Conservation (phyloP, 1,140 invertebrate genomes). For the Danaus plexippus region DNA sequence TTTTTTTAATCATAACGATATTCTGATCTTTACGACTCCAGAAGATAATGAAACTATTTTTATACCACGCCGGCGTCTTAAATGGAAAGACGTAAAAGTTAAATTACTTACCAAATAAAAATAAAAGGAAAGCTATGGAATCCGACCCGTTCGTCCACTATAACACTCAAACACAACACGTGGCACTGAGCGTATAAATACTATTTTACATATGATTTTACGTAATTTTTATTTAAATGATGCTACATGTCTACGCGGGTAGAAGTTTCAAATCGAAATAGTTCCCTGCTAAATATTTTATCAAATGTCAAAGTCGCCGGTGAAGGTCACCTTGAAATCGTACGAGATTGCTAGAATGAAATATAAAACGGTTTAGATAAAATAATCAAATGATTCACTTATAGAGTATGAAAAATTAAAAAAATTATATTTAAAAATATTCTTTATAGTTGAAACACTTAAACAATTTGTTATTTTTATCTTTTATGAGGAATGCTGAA, state of each 20-base stretch:
- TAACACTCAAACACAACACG: conserved; percentile 53
- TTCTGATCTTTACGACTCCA: neutral
- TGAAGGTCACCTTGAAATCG: conserved; percentile 65
- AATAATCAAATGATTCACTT: no score
- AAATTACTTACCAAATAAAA: conserved; percentile 43
- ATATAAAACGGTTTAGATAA: no score
- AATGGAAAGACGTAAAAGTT: conserved; percentile 39
- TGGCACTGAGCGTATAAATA: conserved; percentile 29
- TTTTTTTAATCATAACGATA: no score
- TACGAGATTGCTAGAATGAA: conserved; percentile 1
- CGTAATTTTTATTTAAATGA: conserved; percentile 29
- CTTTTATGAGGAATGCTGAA: neutral
- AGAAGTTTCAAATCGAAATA: conserved; percentile 58
- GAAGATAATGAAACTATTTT: conserved; percentile 38
- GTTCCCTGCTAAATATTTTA: conserved; percentile 36
- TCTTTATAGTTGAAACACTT: no score
- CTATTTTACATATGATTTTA: conserved; percentile 35
- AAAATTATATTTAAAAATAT: no score
- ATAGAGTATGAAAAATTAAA: no score
- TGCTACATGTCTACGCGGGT: conserved; percentile 58
- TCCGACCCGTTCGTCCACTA: conserved; percentile 23
- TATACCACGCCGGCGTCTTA: conserved; percentile 33
- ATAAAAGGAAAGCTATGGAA: conserved; percentile 20
- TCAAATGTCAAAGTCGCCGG: conserved; percentile 50
- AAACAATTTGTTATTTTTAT: no score